A percentile compares a stretch with the other conserved stretches of the same genome.
Evolutionary conservation across 2,113 vertebrate species (phyloP).

Genomic region (Rhinolophus sinicus): DNA sequence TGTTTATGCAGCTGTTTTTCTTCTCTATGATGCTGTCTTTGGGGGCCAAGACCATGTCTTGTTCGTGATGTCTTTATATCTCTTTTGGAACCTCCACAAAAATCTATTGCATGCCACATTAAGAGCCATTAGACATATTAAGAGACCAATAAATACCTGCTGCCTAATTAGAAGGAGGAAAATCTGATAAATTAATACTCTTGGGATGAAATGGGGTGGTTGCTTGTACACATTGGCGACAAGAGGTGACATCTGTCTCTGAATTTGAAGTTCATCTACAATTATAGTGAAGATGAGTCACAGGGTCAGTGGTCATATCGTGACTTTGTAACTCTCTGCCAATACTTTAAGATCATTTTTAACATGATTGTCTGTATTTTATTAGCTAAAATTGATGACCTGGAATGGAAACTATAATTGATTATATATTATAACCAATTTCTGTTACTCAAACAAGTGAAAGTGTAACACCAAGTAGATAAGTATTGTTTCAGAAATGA

Average conservation of each 20-base stretch:
- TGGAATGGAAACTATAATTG: slow-evolving; percentile 26
- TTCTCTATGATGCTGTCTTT: not conserved
- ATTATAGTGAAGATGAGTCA: not conserved
- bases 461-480: not conserved
- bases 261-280: not conserved
- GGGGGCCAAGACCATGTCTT: not conserved
- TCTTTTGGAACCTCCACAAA: not conserved
- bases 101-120: not conserved
- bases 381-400: slow-evolving; percentile 46
- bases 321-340: not conserved
- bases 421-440: slow-evolving; percentile 30
- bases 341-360: not conserved
- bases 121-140: not conserved
- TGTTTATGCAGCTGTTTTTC: not conserved
- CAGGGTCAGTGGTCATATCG: not conserved
- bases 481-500: slow-evolving; percentile 54
- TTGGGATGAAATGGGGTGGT: not conserved
- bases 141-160: not conserved
- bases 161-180: slow-evolving; percentile 1
- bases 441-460: slow-evolving; percentile 38
- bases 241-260: not conserved
- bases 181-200: not conserved
- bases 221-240: not conserved
- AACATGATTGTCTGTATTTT: not conserved
- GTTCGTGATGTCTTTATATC: not conserved